phyloP scores from a whole-genome alignment of 2,888 invertebrate genomes.

The Pristionchus exspectatus region DNA sequence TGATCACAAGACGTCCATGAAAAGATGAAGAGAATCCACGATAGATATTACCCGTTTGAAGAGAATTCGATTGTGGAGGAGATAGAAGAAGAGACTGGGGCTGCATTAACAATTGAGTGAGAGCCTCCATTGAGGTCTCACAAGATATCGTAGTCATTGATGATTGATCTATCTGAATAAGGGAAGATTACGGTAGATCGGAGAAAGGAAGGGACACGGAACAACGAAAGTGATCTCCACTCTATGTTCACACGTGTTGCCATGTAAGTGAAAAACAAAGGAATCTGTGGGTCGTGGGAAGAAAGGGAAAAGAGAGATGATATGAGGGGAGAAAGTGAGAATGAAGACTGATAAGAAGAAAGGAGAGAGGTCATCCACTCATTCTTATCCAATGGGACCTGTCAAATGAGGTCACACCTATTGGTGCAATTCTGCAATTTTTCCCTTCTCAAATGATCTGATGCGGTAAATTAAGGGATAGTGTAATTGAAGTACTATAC shows the following conservation, averaged over 20 bases:
- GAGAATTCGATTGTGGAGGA: background rate
- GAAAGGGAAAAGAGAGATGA: constrained; percentile 42
- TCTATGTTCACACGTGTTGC: constrained; percentile 47
- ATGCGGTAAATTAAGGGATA: constrained; percentile 2
- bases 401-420: constrained; percentile 39
- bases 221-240: constrained; percentile 9
- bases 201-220: background rate
- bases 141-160: constrained; percentile 4
- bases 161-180: background rate
- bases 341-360: constrained; percentile 46
- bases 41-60: constrained; percentile 6
- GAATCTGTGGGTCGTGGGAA: constrained; percentile 31
- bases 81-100: constrained; percentile 48
- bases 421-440: background rate
- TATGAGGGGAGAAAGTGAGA: constrained; percentile 39
- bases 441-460: background rate
- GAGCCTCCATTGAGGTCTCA: constrained; percentile 52
- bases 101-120: constrained; percentile 50
- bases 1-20: constrained; percentile 36
- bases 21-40: background rate
- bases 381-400: constrained; percentile 17
- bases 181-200: constrained; percentile 26
- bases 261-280: constrained; percentile 41
- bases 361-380: constrained; percentile 39
- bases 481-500: background rate